Evolutionary conservation across 35 echinoderm and acorn worm genomes (phyloP).

Genomic region (Patiria miniata): DNA sequence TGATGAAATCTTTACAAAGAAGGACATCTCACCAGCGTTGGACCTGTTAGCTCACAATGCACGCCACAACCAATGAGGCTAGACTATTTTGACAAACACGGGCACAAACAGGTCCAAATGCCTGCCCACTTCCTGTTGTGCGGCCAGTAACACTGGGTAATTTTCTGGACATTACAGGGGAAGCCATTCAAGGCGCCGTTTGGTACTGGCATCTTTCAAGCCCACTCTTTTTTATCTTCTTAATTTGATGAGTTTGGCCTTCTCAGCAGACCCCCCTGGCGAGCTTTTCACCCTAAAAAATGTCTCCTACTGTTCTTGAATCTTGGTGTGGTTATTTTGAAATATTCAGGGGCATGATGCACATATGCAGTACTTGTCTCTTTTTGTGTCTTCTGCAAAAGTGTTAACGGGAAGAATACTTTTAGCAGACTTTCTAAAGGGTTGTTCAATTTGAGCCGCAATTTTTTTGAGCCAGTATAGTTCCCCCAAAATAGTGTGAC

Average conservation of each 20-base stretch:
- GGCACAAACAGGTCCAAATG: neutral
- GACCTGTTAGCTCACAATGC: neutral
- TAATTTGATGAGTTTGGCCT: conserved; percentile 22
- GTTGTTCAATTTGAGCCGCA: too few species aligned
- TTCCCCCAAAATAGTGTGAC: too few species aligned
- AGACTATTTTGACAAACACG: neutral
- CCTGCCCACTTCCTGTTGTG: neutral
- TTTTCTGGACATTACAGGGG: neutral
- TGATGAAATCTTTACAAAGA: neutral
- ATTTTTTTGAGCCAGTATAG: too few species aligned
- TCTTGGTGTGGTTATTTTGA: too few species aligned
- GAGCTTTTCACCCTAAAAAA: neutral
- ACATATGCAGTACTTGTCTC: too few species aligned
- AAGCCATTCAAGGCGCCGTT: conserved; percentile 8
- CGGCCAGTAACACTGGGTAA: neutral
- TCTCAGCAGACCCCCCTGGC: conserved; percentile 19
- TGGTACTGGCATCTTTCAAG: conserved; percentile 20
- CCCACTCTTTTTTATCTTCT: neutral
- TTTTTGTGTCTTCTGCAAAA: too few species aligned
- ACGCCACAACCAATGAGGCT: neutral
- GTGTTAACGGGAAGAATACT: too few species aligned
- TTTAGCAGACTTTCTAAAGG: too few species aligned
- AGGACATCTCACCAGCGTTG: neutral
- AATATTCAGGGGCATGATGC: too few species aligned
- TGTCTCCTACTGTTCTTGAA: too few species aligned